Percentiles rank a stretch among this genome's conserved stretches.
Evolutionary conservation across 2,113 vertebrate species (phyloP).

Genomic region (Triplophysa siluroides): DNA sequence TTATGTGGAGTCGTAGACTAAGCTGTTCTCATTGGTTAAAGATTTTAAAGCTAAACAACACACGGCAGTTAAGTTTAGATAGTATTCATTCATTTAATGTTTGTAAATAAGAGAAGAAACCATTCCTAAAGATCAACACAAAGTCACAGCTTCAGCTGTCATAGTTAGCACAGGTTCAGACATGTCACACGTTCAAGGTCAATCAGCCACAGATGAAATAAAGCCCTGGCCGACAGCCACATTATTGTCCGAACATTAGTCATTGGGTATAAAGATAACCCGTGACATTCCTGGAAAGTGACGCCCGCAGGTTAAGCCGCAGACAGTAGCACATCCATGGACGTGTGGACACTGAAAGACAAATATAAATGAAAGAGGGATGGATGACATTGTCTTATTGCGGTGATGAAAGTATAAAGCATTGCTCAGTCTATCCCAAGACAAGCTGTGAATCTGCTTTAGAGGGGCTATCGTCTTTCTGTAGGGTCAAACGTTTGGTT

Average conservation of each 20-base stretch:
- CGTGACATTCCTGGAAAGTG: slow-evolving; percentile 43
- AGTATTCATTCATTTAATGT: too few species aligned
- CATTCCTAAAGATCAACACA: background rate
- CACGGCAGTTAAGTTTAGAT: too few species aligned
- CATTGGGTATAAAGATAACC: slow-evolving; percentile 51
- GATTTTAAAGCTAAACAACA: too few species aligned
- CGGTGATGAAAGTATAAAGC: background rate
- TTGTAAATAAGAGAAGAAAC: background rate
- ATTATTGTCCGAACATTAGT: slow-evolving; percentile 39
- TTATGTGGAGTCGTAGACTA: too few species aligned
- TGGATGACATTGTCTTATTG: background rate
- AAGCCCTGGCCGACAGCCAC: background rate
- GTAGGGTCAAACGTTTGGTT: slow-evolving; percentile 1
- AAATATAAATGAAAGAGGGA: slow-evolving; percentile 2
- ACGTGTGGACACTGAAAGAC: slow-evolving; percentile 23
- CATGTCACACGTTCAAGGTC: slow-evolving; percentile 14
- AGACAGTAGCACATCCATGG: slow-evolving; percentile 21
- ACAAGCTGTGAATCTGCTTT: background rate
- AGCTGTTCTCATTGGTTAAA: too few species aligned
- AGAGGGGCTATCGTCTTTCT: slow-evolving; percentile 21
- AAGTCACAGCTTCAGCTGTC: background rate
- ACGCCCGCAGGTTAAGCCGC: slow-evolving; percentile 38
- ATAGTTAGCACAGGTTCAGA: background rate
- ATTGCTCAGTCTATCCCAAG: slow-evolving; percentile 14
- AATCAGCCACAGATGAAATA: background rate